Evolutionary conservation across 2,888 invertebrate species (phyloP), one percentile per base, ranked within the genome.

Genomic region (Seira sanloemensis): DNA sequence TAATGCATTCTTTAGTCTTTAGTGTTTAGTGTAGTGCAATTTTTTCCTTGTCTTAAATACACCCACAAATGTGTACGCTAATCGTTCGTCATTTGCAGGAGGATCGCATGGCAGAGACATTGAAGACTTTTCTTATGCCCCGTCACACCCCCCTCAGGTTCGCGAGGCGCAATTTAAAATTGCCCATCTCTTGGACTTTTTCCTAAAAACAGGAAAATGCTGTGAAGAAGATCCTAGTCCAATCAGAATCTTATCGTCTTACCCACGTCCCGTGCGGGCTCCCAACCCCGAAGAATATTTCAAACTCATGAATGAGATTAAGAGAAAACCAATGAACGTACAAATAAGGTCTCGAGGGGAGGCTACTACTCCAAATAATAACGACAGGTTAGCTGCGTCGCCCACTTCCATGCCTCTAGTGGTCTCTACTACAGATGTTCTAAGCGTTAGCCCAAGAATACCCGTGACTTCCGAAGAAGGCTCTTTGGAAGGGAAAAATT

Each of bases 141-240:
- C 77, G 23, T 79, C 84, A 1, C 25, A 75, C 26, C 84, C 84
- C 2, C 27, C 84, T 25, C 69, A 78, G 26, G 68, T 84, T n/a
- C 25, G 68, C 1, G 19, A 78, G 1, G 75, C 79, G 23, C 84
- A 84, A 58, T n/a, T 37, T 1, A 69, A 84, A 79, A 79, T 84
- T 16, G 75, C 69, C 1, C n/a, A 12, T 0, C 75, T 78, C 25
- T 65, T 84, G 21, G 84, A 76, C 21, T 9, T 4, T 18, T 84
- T 78, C 79, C 21, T 84, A 1, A 84, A 76, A 76, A 69, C 78
- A 4, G 84, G 84, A 24, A 84, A 66, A n/a, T 84, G 84, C 18
- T 84, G 84, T 69, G 75, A 78, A 9, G 71, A 76, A 2, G 76
- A 65, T 37, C 2, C 73, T 58, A 74, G 12, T 58, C 46, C 2